Base-by-base conservation (phyloP, 2,113 vertebrate species). In the Syrmaticus mikado region DNA sequence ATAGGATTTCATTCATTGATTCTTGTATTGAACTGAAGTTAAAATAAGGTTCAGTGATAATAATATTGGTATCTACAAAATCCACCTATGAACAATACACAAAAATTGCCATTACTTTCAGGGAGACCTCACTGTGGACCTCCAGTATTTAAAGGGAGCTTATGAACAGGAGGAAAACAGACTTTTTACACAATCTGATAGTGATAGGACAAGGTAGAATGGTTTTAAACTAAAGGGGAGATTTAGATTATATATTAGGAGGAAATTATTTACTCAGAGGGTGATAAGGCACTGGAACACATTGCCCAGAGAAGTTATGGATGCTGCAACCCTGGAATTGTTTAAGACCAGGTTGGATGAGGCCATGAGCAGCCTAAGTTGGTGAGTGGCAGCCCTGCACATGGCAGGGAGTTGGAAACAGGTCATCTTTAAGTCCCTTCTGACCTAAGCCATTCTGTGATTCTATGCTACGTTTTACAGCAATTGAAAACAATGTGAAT, bases 1-100 rank as follows among this genome's bases (percentile, higher is more conserved):
- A 99, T 15, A 99, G 96, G 84, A 99, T 99, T 98, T 99, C 99
- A 95, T 99, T 99, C 99, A 99, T 99, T 30, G 99, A 99, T 90
- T 99, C 99, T 96, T 99, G 99, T 83, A 99, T 99, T 93, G 99
- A 99, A 92, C 93, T 98, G 96, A 99, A 99, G 98, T 99, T 99
- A 97, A 99, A 99, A 97, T 99, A 99, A 2, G 99, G 99, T 97
- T 99, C 99, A 0, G 98, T 99, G 95, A 99, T 99, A 94, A 99
- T 97, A 95, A 99, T 94, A 94, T 98, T 99, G 82, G 98, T 98
- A 95, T 99, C 99, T 66, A 98, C 96, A 97, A 99, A 99, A 77
- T 99, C 99, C 96, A 99, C 99, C 99, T 99, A 82, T 13, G 21
- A 94, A 96, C 60, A 96, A 89, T 50, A 90, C 10, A 95, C 81